These are phyloP conservation scores for Drosophila infuscata DNA, from an alignment of 2,888 invertebrate species.

Conservation along the genomic window DNA sequence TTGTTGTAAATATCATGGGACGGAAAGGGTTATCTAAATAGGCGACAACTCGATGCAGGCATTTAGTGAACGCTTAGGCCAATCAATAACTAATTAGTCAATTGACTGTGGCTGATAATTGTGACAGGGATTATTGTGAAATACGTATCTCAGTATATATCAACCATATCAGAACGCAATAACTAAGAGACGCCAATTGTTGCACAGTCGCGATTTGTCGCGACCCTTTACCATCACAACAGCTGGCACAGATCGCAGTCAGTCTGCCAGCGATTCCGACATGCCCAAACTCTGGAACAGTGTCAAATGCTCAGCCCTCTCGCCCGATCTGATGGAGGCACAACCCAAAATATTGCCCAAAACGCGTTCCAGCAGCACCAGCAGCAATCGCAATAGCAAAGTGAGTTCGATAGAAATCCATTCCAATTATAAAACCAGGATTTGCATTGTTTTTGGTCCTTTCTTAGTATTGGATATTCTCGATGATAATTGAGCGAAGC, in stretches of 20 bases:
- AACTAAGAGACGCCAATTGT: constrained; percentile 13
- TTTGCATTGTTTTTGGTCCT: background rate
- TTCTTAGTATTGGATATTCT: constrained; percentile 82
- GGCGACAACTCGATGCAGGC: constrained; percentile 19
- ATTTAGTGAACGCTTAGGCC: constrained; percentile 47
- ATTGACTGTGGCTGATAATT: constrained; percentile 60
- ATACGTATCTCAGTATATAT: constrained; percentile 28
- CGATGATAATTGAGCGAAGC: constrained; percentile 83
- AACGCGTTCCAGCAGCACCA: constrained; percentile 55
- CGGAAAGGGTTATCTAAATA: constrained; percentile 60
- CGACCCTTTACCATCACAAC: constrained; percentile 68
- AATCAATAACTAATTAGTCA: constrained; percentile 75
- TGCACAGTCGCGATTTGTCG: constrained; percentile 54
- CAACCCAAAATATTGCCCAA: constrained; percentile 74
- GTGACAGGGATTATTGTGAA: constrained; percentile 57
- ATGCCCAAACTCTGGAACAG: constrained; percentile 79
- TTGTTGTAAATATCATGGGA: constrained; percentile 44
- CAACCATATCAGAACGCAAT: background rate
- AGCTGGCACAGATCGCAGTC: constrained; percentile 27
- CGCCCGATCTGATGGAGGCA: constrained; percentile 79
- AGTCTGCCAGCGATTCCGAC: constrained; percentile 17
- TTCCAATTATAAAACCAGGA: background rate
- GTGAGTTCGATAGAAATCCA: constrained; percentile 49
- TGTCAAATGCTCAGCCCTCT: constrained; percentile 51
- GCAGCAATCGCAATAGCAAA: constrained; percentile 65